Conservation (phyloP, 2,797 vertebrate species). For the Cottoperca gobio region DNA sequence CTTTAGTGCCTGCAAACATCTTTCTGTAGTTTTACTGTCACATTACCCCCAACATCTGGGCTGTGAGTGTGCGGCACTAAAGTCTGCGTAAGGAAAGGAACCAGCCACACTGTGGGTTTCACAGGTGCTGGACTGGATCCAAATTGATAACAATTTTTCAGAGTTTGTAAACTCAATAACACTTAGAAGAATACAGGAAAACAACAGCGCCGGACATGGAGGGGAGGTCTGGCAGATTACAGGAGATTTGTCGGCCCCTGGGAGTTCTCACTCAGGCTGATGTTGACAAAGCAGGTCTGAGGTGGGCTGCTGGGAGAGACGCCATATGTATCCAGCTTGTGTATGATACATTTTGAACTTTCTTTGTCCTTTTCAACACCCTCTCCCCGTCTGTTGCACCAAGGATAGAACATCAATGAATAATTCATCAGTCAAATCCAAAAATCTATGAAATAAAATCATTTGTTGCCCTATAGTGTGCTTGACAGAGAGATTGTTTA, state of each 20-base stretch:
- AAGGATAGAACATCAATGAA: conserved; percentile 71
- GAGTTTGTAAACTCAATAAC: conserved; percentile 74
- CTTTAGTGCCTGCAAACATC: conserved; percentile 48
- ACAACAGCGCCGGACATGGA: conserved; percentile 56
- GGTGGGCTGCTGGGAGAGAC: conserved; percentile 45
- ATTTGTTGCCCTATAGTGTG: conserved; percentile 77
- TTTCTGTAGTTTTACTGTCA: conserved; percentile 63
- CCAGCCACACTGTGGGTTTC: conserved; percentile 40
- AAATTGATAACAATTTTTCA: conserved; percentile 70
- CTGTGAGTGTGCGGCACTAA: conserved; percentile 40
- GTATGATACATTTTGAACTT: conserved; percentile 56
- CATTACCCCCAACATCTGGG: conserved; percentile 67
- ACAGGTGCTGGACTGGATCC: conserved; percentile 64
- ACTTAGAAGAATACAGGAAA: conserved; percentile 67
- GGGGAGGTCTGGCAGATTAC: conserved; percentile 71
- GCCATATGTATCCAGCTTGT: conserved; percentile 28
- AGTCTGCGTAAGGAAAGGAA: conserved; percentile 32
- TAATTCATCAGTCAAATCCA: conserved; percentile 80
- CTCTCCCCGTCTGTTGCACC: conserved; percentile 33
- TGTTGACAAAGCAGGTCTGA: conserved; percentile 71
- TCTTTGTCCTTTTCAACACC: conserved; percentile 61
- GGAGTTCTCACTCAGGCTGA: conserved; percentile 73
- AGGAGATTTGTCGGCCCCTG: conserved; percentile 66
- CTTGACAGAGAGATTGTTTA: conserved; percentile 77
- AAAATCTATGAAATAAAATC: conserved; percentile 81